Evolutionary conservation across 2,113 vertebrate genomes (phyloP).

Genomic region (Tricholaema leucomelas): DNA sequence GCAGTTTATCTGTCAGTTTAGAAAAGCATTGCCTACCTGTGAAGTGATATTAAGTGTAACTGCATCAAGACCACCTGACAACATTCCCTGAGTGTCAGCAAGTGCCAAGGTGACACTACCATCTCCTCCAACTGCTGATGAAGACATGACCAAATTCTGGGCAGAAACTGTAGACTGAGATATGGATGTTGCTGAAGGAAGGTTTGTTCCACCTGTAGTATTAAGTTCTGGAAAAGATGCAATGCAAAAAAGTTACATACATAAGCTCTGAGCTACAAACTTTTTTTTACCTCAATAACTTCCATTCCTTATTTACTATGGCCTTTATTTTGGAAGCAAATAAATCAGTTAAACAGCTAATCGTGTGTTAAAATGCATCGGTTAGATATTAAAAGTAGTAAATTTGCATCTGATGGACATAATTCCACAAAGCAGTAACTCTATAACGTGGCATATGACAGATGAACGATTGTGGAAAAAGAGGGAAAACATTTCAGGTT

Average conservation of each 20-base stretch:
- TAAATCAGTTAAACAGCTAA: not conserved
- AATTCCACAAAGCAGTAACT: not conserved
- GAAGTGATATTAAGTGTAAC: slow-evolving; percentile 93
- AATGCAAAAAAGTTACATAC: not conserved
- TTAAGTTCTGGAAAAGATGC: slow-evolving; percentile 68
- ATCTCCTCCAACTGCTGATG: slow-evolving; percentile 84
- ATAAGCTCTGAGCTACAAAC: not conserved
- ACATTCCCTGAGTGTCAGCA: slow-evolving; percentile 92
- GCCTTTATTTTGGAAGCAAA: not conserved
- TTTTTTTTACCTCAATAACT: not conserved
- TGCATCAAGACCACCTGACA: slow-evolving; percentile 85
- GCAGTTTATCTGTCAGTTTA: not conserved
- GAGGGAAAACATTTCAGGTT: not conserved
- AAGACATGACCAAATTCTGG: slow-evolving; percentile 92
- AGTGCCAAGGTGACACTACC: slow-evolving; percentile 93
- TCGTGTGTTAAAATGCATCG: not conserved
- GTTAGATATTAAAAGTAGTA: not conserved
- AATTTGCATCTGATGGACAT: not conserved
- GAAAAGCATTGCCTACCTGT: slow-evolving; percentile 77
- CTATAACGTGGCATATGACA: not conserved
- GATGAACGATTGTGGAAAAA: not conserved
- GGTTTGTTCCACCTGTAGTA: slow-evolving; percentile 74
- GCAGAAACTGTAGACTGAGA: slow-evolving; percentile 82
- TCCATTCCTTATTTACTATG: not conserved
- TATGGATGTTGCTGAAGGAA: slow-evolving; percentile 81